Evolutionary conservation across 2,888 invertebrate genomes (phyloP), one percentile per base, ranked within the genome.

Genomic region (Melanchra persicariae): DNA sequence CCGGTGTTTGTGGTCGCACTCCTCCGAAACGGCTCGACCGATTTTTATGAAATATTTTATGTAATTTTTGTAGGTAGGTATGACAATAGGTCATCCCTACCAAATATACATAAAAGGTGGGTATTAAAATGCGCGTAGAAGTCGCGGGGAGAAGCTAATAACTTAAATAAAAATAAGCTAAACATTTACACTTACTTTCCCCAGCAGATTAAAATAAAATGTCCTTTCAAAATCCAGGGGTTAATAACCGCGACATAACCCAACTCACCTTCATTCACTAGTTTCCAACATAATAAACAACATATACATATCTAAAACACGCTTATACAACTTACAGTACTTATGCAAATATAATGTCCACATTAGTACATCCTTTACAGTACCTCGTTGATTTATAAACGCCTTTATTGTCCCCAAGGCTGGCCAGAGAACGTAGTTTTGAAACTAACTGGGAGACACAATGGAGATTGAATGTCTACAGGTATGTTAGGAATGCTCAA

Each of bases 261-360:
- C 22, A 54, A 19, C 26, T 49, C 43, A 65, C 52, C 37, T 62
- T 7, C 47, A 70, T 70, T 63, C 66, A 78, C 65, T 59, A 70
- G 17, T 62, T 65, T 60, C 8, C 8, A 62, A 43, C 61, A 75
- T 51, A 79, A 55, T 75, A 62, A 70, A 75, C 51, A 26, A 43
- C 19, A 37, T 15, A 12, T 24, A 22, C 43, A 61, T 30, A 43
- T 9, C 26, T 40, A 22, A 37, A 22, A 37, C 37, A 43, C 40
- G 51, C 12, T 62, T n/a, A 51, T 49, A 61, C 34, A 55, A 78
- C 54, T 22, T 8, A 57, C 26, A 61, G 71, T 71, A 51, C 71
- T 66, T 79, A 79, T 79, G 81, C 81, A 76, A 79, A 79, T 79
- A 63, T 80, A 40, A 76, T 80, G 81, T 80, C 71, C 71, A 76